Evolutionary conservation across 1,140 invertebrate genomes (phyloP), one percentile per base, ranked within the genome.

Genomic region (Conopomorpha cramerella): DNA sequence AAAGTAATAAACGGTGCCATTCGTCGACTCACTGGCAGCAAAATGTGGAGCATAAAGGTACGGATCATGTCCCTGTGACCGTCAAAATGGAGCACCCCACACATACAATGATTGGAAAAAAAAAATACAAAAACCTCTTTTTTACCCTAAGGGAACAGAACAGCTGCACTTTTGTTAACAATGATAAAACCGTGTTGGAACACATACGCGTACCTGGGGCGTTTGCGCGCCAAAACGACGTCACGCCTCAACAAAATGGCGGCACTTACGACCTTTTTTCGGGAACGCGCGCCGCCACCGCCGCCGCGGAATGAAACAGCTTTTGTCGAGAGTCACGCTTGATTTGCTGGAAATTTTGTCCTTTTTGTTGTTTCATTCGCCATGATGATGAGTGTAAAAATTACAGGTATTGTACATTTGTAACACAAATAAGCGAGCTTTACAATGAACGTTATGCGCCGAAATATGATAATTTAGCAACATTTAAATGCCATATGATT

Each of bases 101-200:
- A n/a, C n/a, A n/a, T n/a, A n/a, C n/a, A n/a, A n/a, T n/a, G n/a
- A n/a, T n/a, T n/a, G n/a, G 39, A 51, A 59, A 68, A 48, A 49
- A 47, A 70, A 65, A 60, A 53, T 32, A 53, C 39, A 62, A 72
- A 67, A 65, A 67, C 62, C 43, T 64, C 53, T 70, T 67, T 67
- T 72, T 73, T 64, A 59, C 65, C 65, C 65, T 57, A 36, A 45
- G 67, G 67, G 61, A 66, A n/a, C 42, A 48, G n/a, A 66, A 70
- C 67, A 70, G 67, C 67, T 73, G 67, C 67, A 43, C 51, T 56
- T 57, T 60, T 60, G 59, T 62, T n/a, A 66, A 73, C 68, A 73
- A 73, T 73, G 68, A 73, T 73, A 73, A 55, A 61, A 55, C 64
- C 61, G 60, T 55, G 55, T n/a, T n/a, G n/a, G n/a, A n/a, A n/a